Evolutionary conservation across 2,888 invertebrate genomes (phyloP), one percentile per base, ranked within the genome.

Genomic region (Cryptocheilus praepositus): DNA sequence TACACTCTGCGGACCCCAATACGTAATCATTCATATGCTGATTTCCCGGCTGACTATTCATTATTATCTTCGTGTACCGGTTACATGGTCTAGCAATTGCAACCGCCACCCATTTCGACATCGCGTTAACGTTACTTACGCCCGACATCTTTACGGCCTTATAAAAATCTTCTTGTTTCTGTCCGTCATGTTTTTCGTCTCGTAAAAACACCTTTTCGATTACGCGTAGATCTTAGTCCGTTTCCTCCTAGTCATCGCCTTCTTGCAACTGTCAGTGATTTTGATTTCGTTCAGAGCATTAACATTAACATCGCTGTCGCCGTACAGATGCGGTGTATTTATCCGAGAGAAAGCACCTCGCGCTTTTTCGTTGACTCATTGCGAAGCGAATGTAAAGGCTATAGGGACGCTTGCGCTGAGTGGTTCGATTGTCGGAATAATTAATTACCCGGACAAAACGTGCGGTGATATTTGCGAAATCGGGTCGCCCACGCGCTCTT

Each of bases 11-110:
- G 36, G 54, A 36, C 15, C 56, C 45, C 51, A 28, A 58, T 63
- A 36, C 63, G 55, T 54, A 57, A 69, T 70, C 67, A 62, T 67
- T 77, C 70, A 61, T 73, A 64, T 55, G 52, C 57, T 64, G 66
- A 70, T 67, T 61, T 63, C 45, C 61, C 46, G 64, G 70, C 69
- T 71, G 68, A 68, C 69, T 74, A 76, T 78, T 78, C 76, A 71
- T 76, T 78, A 76, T 66, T 61, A 13, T 22, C 22, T 8, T 22
- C 53, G 46, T 56, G 64, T 67, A 70, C 63, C 64, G 51, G 64
- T 76, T 78, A 70, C 71, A 62, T 65, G 71, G 43, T 63, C 67
- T 60, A 58, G 25, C 71, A 64, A 54, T 28, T 52, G 36, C 46
- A 36, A 19, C 56, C 57, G 25, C 21, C 19, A 5, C 16, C 51